phyloP scores from a whole-genome alignment of 2,113 vertebrate species.

The Mastomys coucha region DNA sequence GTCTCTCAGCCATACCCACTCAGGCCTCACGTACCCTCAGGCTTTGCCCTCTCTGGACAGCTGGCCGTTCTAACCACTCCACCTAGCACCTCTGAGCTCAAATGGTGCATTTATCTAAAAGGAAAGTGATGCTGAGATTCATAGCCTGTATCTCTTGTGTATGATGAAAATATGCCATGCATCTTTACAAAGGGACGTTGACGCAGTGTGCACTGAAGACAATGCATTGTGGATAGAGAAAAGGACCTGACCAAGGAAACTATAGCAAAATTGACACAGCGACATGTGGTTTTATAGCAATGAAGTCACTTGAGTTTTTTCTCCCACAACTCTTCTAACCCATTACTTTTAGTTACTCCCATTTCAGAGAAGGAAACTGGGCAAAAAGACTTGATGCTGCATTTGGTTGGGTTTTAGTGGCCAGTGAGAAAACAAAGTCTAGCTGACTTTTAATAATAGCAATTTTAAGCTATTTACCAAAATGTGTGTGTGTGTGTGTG shows the following conservation, averaged over 20 bases:
- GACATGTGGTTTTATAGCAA: background rate
- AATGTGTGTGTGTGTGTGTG: background rate
- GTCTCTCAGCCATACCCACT: background rate
- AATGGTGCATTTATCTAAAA: background rate
- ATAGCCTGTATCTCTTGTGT: background rate
- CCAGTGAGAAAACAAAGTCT: background rate
- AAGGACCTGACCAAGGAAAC: background rate
- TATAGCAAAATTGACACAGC: background rate
- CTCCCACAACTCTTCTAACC: background rate
- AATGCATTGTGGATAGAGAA: background rate
- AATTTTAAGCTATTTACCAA: conserved; percentile 50
- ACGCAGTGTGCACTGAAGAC: background rate
- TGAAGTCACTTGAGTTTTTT: conserved; percentile 21
- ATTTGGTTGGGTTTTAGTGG: conserved; percentile 34
- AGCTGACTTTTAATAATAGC: conserved; percentile 22
- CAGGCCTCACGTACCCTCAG: background rate
- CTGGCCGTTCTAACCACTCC: background rate
- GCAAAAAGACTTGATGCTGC: conserved; percentile 28
- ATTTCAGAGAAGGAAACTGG: conserved; percentile 28
- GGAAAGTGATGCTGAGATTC: background rate
- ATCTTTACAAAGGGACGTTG: background rate
- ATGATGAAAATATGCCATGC: background rate
- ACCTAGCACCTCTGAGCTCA: background rate
- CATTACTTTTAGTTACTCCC: background rate
- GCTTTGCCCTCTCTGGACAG: background rate